Base-by-base conservation (phyloP, 2,113 vertebrate genomes). In the Cottus gobio region DNA sequence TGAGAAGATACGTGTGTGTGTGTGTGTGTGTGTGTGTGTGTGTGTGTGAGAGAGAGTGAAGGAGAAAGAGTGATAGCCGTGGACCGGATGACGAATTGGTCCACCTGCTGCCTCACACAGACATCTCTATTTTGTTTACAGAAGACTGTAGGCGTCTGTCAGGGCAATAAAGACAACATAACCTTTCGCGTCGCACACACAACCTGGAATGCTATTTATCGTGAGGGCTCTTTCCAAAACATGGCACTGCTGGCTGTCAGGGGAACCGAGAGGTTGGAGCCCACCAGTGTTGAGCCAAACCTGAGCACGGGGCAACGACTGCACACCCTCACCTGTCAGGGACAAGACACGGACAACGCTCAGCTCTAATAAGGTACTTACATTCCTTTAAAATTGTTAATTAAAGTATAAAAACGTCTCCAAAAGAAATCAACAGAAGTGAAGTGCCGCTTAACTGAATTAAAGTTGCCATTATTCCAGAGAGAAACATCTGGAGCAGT, bases 181-280 rank as follows among this genome's bases (percentile, higher is more conserved):
- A 91, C 90, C 88, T 89, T 90, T 90, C n/a, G 44, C 36, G 57
- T 71, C 22, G 83, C 81, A 57, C 87, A 87, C 88, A 91, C 84
- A 87, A 88, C 64, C 71, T 73, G 90, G 90, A 90, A 91, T 88
- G 87, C 84, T 81, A 87, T 92, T 86, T 87, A 91, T 90, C 75
- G 22, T 81, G 67, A 78, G 77, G 75, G 48, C 71, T 76, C 73
- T 89, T 90, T 93, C 85, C 83, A 93, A 88, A 91, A 91, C 80
- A 91, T 56, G 89, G 87, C 77, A 74, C 39, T 30, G 81, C 72
- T 30, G 79, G 71, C 75, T 86, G 75, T 82, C 64, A 66, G 64
- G 37, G 48, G 36, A 67, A 67, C 34, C 12, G 54, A 60, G 70
- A 44, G 48, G 62, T 18, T 42, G 36, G 65, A 81, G 85, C 67